Evolutionary conservation across 2,797 vertebrate genomes (phyloP).

Genomic region (Hemibagrus guttatus): DNA sequence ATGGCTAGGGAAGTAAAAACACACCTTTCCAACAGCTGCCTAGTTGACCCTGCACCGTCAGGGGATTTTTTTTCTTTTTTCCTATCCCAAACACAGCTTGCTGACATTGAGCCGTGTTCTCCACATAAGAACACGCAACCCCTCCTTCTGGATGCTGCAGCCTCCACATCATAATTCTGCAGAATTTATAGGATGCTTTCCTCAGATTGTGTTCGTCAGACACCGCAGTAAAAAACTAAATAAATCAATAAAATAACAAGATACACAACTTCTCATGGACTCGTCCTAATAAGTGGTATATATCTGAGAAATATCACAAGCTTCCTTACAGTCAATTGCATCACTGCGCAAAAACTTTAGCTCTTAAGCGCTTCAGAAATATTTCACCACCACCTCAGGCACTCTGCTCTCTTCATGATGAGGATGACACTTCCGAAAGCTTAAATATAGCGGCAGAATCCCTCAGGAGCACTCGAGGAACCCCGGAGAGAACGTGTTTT

Average conservation of each 20-base stretch:
- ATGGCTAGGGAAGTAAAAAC: not conserved
- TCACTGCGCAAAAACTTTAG: conserved; percentile 13
- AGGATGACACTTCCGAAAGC: not conserved
- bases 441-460: not conserved
- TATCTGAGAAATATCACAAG: not conserved
- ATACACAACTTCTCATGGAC: too few species aligned
- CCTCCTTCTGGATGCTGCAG: not conserved
- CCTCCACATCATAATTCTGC: not conserved
- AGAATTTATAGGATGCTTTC: not conserved
- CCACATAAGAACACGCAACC: not conserved
- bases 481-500: not conserved
- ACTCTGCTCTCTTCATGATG: conserved; percentile 15
- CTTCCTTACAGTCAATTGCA: conserved; percentile 23
- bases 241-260: too few species aligned
- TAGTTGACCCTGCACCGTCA: not conserved
- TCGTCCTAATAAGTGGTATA: not conserved
- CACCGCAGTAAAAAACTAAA: conserved; percentile 1
- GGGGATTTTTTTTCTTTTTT: not conserved
- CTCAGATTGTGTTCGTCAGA: not conserved
- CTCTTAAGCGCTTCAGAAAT: not conserved
- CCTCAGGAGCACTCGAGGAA: not conserved
- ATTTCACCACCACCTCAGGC: conserved; percentile 9
- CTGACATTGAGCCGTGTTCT: conserved; percentile 30
- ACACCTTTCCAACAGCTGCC: conserved; percentile 10
- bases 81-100: not conserved